phyloP scores from a whole-genome alignment of 2,888 invertebrate species.

The Alitta virens region DNA sequence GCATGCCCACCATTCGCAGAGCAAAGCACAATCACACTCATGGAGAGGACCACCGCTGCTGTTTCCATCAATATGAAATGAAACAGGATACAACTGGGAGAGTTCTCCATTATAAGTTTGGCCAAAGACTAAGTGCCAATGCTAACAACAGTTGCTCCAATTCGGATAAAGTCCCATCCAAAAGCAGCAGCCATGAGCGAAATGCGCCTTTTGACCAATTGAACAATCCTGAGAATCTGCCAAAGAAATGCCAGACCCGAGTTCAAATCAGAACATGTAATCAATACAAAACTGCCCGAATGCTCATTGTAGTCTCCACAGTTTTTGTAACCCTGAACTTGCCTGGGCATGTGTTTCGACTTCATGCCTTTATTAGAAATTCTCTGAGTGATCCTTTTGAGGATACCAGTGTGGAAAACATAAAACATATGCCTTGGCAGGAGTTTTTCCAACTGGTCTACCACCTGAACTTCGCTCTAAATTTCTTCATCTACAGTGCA shows the following conservation, averaged over 20 bases:
- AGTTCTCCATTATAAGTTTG: neutral
- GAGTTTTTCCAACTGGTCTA: constrained; percentile 20
- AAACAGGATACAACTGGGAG: neutral
- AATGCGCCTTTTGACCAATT: too few relatives aligned
- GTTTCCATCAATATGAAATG: too few relatives aligned
- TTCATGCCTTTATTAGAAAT: constrained; percentile 15
- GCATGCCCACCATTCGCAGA: neutral
- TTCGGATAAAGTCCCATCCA: too few relatives aligned
- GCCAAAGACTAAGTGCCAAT: too few relatives aligned
- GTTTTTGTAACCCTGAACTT: constrained; percentile 20
- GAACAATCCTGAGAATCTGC: too few relatives aligned
- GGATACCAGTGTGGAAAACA: constrained; percentile 4
- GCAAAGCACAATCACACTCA: too few relatives aligned
- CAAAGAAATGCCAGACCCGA: constrained; percentile 6
- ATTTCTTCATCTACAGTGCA: constrained; percentile 20
- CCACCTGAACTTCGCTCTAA: constrained; percentile 23
- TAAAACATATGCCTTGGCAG: too few relatives aligned
- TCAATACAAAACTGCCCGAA: constrained; percentile 20
- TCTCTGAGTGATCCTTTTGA: neutral
- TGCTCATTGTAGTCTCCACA: constrained; percentile 19
- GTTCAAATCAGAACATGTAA: constrained; percentile 2
- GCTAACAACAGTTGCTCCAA: neutral
- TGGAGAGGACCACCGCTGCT: too few relatives aligned
- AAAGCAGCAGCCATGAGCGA: too few relatives aligned
- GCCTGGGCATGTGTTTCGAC: constrained; percentile 20